phyloP scores from a whole-genome alignment of 2,888 invertebrate genomes.

The Coenonympha arcania region DNA sequence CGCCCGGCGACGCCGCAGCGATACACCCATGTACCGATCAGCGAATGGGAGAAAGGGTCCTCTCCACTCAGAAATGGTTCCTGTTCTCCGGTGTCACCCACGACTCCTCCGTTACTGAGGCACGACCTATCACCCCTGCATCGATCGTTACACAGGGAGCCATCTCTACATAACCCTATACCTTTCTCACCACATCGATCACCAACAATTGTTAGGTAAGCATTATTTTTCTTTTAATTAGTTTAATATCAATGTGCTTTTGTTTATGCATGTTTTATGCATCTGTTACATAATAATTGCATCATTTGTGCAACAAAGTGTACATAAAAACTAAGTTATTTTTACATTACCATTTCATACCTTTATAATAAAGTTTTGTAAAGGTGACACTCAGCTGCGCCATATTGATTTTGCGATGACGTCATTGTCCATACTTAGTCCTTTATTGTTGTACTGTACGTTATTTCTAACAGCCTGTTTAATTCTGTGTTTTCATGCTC shows the following conservation, averaged over 20 bases:
- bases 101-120: conserved; percentile 68
- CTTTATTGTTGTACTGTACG: background rate
- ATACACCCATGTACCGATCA: conserved; percentile 63
- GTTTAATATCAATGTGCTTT: too few relatives aligned
- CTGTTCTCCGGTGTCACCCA: conserved; percentile 75
- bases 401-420: background rate
- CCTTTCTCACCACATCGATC: conserved; percentile 67
- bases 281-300: background rate
- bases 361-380: too few relatives aligned
- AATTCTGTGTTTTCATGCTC: conserved; percentile 30
- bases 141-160: conserved; percentile 45
- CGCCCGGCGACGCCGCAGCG: conserved; percentile 47
- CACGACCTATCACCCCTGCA: conserved; percentile 40
- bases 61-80: conserved; percentile 74
- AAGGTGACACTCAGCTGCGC: too few relatives aligned
- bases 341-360: too few relatives aligned
- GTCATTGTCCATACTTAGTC: background rate
- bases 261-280: too few relatives aligned
- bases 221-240: too few relatives aligned
- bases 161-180: conserved; percentile 44
- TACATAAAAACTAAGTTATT: too few relatives aligned
- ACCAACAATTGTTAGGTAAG: conserved; percentile 51
- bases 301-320: background rate
- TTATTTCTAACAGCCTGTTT: conserved; percentile 5
- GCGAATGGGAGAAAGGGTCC: conserved; percentile 71